Evolutionary conservation across 1,140 invertebrate genomes (phyloP).

Genomic region (Eupeodes corollae): DNA sequence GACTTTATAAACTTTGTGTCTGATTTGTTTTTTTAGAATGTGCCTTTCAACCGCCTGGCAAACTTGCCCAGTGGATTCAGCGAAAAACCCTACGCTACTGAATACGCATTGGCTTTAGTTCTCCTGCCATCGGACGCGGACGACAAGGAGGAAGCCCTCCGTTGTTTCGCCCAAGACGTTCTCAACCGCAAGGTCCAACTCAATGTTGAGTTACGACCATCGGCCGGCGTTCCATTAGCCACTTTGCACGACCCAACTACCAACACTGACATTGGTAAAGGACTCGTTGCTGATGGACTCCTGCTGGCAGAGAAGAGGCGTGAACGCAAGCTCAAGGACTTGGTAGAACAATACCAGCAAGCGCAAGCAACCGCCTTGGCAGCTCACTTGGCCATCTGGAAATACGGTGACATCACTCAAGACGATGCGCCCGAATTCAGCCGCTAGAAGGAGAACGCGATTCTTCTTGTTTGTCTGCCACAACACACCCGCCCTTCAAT

Average conservation of each 20-base stretch:
- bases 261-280: slow-evolving; percentile 74
- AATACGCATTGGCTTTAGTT: slow-evolving; percentile 76
- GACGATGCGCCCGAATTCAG: slow-evolving; percentile 54
- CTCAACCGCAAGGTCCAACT: slow-evolving; percentile 56
- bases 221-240: slow-evolving; percentile 46
- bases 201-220: slow-evolving; percentile 56
- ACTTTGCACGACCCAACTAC: slow-evolving; percentile 59
- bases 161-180: slow-evolving; percentile 55
- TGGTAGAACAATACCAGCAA: slow-evolving; percentile 70
- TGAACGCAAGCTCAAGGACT: slow-evolving; percentile 67
- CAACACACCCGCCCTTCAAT: slow-evolving; percentile 36
- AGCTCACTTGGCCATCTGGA: slow-evolving; percentile 80
- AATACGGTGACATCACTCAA: slow-evolving; percentile 90
- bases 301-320: slow-evolving; percentile 68
- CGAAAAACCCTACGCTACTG: slow-evolving; percentile 71
- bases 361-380: slow-evolving; percentile 79
- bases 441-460: slow-evolving; percentile 27
- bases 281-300: slow-evolving; percentile 74
- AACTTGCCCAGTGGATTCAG: slow-evolving; percentile 66
- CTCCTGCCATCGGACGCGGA: slow-evolving; percentile 76
- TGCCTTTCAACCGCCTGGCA: slow-evolving; percentile 51
- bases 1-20: not conserved
- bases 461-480: slow-evolving; percentile 36
- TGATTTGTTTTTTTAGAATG: slow-evolving; percentile 25
- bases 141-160: slow-evolving; percentile 61